A percentile compares a stretch with the other conserved stretches of the same genome.
Conservation (phyloP, 2,797 vertebrate species). For the Enteromius trimaculatus region DNA sequence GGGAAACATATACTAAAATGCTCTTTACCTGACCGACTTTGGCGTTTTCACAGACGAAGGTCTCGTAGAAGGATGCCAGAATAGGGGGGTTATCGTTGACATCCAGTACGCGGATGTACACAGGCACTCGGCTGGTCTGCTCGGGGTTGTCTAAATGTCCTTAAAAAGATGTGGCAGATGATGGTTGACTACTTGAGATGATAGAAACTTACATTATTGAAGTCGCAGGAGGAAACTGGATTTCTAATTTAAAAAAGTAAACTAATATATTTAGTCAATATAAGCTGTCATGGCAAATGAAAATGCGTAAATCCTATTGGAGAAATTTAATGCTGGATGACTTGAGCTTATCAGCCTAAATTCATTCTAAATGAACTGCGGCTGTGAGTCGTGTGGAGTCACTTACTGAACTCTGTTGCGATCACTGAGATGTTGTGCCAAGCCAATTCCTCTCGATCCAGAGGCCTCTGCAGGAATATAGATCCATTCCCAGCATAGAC, state of each 20-base stretch:
- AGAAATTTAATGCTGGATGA: conserved; percentile 42
- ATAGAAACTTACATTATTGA: conserved; percentile 5
- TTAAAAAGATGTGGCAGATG: conserved; percentile 42
- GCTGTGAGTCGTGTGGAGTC: conserved; percentile 6
- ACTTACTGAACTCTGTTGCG: conserved; percentile 94
- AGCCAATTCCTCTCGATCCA: conserved; percentile 88
- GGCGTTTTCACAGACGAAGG: conserved; percentile 92
- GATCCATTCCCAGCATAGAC: conserved; percentile 91
- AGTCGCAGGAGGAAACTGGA: conserved; percentile 26
- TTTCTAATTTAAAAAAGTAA: conserved; percentile 47
- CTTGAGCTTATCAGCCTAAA: conserved; percentile 27
- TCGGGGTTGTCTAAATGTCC: conserved; percentile 83
- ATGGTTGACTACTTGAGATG: not conserved
- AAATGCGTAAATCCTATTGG: conserved; percentile 26
- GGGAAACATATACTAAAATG: conserved; percentile 18
- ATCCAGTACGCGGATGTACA: conserved; percentile 90
- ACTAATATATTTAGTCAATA: conserved; percentile 44
- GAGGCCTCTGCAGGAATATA: conserved; percentile 86
- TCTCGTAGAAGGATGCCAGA: conserved; percentile 88
- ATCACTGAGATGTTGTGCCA: conserved; percentile 98
- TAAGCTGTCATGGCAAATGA: conserved; percentile 40
- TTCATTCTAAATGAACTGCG: conserved; percentile 24
- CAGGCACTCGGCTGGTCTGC: conserved; percentile 86
- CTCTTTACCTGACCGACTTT: conserved; percentile 88
- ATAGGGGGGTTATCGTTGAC: conserved; percentile 94